phyloP scores from a whole-genome alignment of 2,797 vertebrate genomes.

The Xerus rutilus region DNA sequence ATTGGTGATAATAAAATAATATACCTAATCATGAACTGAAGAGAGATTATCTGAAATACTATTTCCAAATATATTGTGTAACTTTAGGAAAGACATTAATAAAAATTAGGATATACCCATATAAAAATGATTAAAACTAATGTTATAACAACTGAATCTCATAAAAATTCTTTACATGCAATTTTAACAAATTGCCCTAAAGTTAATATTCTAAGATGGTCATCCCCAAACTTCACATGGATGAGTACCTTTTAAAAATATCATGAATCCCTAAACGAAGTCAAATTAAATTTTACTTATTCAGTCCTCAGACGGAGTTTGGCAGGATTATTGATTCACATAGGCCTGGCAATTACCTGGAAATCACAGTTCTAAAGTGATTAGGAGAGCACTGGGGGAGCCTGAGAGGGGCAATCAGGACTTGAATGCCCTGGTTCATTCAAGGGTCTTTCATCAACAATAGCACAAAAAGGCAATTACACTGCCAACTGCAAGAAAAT shows the following conservation, averaged over 20 bases:
- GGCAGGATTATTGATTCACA: constrained; percentile 7
- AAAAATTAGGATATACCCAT: too few relatives aligned
- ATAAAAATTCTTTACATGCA: constrained; percentile 24
- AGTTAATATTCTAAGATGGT: constrained; percentile 17
- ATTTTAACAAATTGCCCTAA: constrained; percentile 53
- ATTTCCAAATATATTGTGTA: background rate
- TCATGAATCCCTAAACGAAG: background rate
- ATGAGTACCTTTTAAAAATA: constrained; percentile 41
- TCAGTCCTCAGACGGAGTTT: constrained; percentile 21
- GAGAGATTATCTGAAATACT: constrained; percentile 33
- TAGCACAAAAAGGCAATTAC: background rate
- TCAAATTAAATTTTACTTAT: constrained; percentile 53
- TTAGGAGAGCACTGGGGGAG: background rate
- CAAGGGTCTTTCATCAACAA: constrained; percentile 29
- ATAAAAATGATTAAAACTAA: constrained; percentile 7
- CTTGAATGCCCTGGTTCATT: background rate
- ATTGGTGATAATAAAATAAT: constrained; percentile 42
- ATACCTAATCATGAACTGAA: constrained; percentile 8
- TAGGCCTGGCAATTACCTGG: constrained; percentile 6
- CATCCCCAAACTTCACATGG: constrained; percentile 18
- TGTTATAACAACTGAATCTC: constrained; percentile 15
- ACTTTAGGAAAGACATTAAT: too few relatives aligned
- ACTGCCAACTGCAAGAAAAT: background rate
- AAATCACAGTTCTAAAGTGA: constrained; percentile 15
- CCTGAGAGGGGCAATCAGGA: background rate